phyloP scores from a whole-genome alignment of 2,888 invertebrate genomes.

The Magallana nippona region DNA sequence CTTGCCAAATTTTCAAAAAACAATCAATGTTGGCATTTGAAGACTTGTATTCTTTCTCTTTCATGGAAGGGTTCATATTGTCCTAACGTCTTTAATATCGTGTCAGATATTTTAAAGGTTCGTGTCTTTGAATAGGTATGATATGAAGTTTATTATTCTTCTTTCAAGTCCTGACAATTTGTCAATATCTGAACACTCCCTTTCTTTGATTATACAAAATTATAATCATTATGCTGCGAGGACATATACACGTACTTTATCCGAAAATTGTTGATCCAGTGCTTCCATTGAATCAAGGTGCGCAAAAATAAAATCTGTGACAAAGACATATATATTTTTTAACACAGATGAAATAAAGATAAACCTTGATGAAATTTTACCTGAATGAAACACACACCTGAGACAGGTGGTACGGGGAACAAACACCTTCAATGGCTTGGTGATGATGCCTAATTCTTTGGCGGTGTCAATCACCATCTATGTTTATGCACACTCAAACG shows the following conservation, averaged over 20 bases:
- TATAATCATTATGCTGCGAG: background rate
- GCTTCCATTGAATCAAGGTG: too few species aligned
- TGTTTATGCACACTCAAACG: constrained; percentile 10
- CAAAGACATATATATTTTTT: constrained; percentile 2
- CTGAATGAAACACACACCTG: background rate
- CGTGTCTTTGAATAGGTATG: constrained; percentile 22
- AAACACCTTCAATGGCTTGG: background rate
- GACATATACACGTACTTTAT: background rate
- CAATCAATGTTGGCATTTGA: constrained; percentile 6
- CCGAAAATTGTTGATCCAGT: too few species aligned
- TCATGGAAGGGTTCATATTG: background rate
- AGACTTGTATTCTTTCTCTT: background rate
- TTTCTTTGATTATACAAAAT: constrained; percentile 2
- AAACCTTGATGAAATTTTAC: background rate
- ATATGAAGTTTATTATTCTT: background rate
- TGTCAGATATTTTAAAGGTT: constrained; percentile 10
- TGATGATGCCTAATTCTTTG: background rate
- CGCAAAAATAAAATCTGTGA: background rate
- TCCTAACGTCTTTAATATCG: background rate
- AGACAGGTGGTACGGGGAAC: constrained; percentile 2
- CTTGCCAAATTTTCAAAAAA: constrained; percentile 11
- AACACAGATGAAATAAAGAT: constrained; percentile 1
- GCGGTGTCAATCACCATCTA: background rate
- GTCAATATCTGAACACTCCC: background rate
- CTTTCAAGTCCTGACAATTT: constrained; percentile 6